These are phyloP conservation scores for Hydrotaea diabolus DNA, from an alignment of 2,888 invertebrate genomes.

Conservation along the genomic window DNA sequence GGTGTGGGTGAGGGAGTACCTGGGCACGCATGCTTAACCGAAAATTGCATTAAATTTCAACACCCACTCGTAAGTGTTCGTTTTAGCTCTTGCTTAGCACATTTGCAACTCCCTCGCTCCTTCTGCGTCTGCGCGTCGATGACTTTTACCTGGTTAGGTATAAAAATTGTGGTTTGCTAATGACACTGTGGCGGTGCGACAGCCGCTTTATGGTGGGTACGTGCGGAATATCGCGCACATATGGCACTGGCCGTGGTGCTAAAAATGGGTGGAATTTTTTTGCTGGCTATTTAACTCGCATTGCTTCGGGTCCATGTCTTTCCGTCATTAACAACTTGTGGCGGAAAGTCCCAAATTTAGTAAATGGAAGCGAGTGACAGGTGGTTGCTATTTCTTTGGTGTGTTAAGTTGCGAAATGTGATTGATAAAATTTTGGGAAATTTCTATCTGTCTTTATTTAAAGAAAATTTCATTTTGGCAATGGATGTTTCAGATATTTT, in stretches of 20 bases:
- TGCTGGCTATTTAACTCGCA: conserved; percentile 17
- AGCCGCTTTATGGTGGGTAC: conserved; percentile 1
- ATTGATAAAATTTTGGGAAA: conserved; percentile 40
- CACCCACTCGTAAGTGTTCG: conserved; percentile 61
- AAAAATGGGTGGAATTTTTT: conserved; percentile 15
- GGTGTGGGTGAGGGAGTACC: neutral
- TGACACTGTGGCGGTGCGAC: neutral
- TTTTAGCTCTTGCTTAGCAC: conserved; percentile 61
- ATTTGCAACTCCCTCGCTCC: conserved; percentile 15
- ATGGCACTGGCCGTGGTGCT: conserved; percentile 18
- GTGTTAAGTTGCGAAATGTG: neutral
- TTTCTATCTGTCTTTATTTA: conserved; percentile 5
- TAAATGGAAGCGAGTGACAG: neutral
- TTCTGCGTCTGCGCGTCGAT: conserved; percentile 5
- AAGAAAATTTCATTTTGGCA: too few species aligned
- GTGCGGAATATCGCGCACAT: too few species aligned
- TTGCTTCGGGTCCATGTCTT: too few species aligned
- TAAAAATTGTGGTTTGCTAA: conserved; percentile 22
- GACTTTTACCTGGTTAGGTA: conserved; percentile 9
- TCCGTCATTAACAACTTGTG: conserved; percentile 36
- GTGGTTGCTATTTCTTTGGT: neutral
- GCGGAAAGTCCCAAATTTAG: conserved; percentile 19
- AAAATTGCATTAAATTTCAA: conserved; percentile 58
- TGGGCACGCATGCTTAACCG: conserved; percentile 45
- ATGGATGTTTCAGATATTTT: too few species aligned